A percentile compares a stretch with the other conserved stretches of the same genome.
Evolutionary conservation across 2,113 vertebrate genomes (phyloP).

Genomic region (Rhegmatorhina hoffmannsi): DNA sequence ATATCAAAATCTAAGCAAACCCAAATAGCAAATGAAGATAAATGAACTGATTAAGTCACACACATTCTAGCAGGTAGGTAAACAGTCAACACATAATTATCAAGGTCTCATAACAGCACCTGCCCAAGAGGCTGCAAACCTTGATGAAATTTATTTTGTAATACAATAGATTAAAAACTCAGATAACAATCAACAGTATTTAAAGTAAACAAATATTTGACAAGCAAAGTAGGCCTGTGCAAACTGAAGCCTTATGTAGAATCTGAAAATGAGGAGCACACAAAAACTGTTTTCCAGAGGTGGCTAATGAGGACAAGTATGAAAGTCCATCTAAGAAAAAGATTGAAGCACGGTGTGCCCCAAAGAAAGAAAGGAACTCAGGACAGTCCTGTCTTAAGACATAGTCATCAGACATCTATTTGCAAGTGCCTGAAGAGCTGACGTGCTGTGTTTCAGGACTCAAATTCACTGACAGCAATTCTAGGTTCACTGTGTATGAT

Average conservation of each 20-base stretch:
- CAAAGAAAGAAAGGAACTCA: neutral
- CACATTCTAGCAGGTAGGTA: neutral
- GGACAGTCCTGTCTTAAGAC: neutral
- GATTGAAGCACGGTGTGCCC: neutral
- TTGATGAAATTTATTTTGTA: neutral
- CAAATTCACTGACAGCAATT: neutral
- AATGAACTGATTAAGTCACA: conserved; percentile 49
- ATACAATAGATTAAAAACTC: neutral
- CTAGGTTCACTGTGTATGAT: neutral
- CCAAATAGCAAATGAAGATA: conserved; percentile 46
- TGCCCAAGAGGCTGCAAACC: neutral
- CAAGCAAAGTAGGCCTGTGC: neutral
- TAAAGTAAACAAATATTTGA: neutral
- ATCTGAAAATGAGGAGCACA: neutral
- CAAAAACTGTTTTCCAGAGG: neutral
- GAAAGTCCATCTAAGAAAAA: neutral
- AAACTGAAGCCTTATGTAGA: neutral
- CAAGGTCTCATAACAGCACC: neutral
- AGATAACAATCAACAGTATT: neutral
- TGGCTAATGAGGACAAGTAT: neutral
- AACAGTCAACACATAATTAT: conserved; percentile 13
- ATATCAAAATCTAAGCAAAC: conserved; percentile 15
- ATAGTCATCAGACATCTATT: neutral
- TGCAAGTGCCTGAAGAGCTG: neutral
- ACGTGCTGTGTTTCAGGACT: neutral